These are phyloP conservation scores for Bombycilla garrulus DNA, from an alignment of 2,113 vertebrate genomes.

Conservation along the genomic window DNA sequence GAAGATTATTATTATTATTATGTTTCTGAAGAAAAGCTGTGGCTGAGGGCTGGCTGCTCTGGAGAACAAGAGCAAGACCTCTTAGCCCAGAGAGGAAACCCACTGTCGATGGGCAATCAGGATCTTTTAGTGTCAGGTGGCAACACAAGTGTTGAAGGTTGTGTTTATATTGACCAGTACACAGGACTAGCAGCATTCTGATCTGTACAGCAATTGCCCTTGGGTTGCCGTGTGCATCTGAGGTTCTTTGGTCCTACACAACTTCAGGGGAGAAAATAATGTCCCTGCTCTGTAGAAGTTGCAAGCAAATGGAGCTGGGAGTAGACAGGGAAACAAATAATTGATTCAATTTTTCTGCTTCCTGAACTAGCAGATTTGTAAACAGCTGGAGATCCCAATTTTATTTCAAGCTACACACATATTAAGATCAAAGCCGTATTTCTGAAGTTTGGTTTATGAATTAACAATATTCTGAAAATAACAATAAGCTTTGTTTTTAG, in stretches of 20 bases:
- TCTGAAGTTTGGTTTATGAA: conserved; percentile 18
- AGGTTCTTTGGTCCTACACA: background rate
- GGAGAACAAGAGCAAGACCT: background rate
- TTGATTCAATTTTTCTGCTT: background rate
- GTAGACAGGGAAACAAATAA: background rate
- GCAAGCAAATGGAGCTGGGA: background rate
- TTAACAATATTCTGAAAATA: background rate
- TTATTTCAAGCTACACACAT: background rate
- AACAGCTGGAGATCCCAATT: conserved; percentile 23
- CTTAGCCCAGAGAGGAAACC: background rate
- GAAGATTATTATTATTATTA: background rate
- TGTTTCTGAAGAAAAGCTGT: background rate
- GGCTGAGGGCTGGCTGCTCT: background rate
- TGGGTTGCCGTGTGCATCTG: background rate
- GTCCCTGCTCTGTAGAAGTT: background rate
- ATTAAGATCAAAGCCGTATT: background rate
- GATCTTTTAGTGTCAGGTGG: background rate
- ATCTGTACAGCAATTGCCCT: background rate
- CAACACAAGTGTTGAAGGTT: background rate
- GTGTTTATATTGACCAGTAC: background rate
- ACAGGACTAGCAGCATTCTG: rapidly evolving
- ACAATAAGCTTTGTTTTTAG: background rate
- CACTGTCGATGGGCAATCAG: background rate
- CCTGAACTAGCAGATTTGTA: background rate
- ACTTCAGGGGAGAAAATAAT: background rate